Evolutionary conservation across 2,888 invertebrate genomes (phyloP), one percentile per base, ranked within the genome.

Genomic region (Trypoxylon attenuatum): DNA sequence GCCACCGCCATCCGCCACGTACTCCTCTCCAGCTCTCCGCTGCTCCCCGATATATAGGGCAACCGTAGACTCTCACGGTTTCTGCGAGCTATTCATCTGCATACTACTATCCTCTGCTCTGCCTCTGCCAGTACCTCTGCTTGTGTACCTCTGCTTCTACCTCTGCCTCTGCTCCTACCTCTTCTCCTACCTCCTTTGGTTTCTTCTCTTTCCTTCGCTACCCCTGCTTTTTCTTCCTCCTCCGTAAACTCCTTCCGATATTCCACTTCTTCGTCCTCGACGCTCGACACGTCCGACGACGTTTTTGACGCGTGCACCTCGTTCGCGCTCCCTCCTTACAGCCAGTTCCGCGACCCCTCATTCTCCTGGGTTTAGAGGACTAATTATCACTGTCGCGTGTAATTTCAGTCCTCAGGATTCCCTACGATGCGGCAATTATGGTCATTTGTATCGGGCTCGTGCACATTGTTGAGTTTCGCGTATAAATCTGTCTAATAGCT

Each of bases 21-120:
- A n/a, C n/a, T n/a, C n/a, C n/a, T n/a, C n/a, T n/a, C n/a, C n/a
- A 52, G 60, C 55, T 62, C 66, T 66, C 47, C 55, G 60, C n/a
- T n/a, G n/a, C 63, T 62, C 71, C 74, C 75, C 84, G 82, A 85
- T 85, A 85, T 85, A 85, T 85, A 84, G 85, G 85, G 85, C 85
- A 85, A 83, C 77, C 80, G 67, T 81, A 82, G 84, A 83, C 82
- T 85, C 85, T 86, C 87, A 86, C 86, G 87, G 82, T 86, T 85
- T 86, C 82, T 79, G 84, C 83, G 80, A 77, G 79, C 85, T 85
- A 85, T 86, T 85, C 85, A 86, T 87, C 87, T 86, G 83, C 85
- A 86, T 86, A 80, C 79, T 57, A n/a, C 76, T 69, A 71, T 65
- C 13, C 23, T 23, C 33, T 33, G 41, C 52, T n/a, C n/a, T 51